A percentile compares a stretch with the other conserved stretches of the same genome.
Evolutionary conservation across 2,797 vertebrate genomes (phyloP).

Genomic region (Aselliscus stoliczkanus): DNA sequence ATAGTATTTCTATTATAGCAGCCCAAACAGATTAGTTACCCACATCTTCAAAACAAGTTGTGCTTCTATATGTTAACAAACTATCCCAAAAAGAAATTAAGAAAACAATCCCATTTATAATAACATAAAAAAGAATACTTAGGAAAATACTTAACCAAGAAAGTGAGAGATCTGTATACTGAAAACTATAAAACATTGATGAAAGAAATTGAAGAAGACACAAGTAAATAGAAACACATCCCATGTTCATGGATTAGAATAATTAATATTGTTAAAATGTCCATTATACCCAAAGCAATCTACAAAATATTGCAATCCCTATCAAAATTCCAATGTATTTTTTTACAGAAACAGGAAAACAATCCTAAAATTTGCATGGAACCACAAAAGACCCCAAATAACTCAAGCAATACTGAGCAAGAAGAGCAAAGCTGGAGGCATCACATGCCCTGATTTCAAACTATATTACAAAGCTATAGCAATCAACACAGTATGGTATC

Average conservation of each 20-base stretch:
- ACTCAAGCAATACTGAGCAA: neutral
- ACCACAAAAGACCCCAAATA: neutral
- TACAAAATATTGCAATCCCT: neutral
- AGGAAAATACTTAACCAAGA: neutral
- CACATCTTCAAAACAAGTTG: neutral
- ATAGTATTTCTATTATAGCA: neutral
- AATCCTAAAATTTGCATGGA: neutral
- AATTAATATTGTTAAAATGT: neutral
- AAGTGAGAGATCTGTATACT: neutral
- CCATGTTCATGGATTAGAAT: neutral
- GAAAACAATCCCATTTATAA: neutral
- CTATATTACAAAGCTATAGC: neutral
- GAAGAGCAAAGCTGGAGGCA: neutral
- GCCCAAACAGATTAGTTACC: neutral
- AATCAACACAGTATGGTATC: neutral
- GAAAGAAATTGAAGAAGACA: neutral
- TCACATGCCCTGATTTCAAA: neutral
- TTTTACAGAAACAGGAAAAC: neutral
- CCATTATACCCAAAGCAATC: neutral
- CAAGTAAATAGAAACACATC: neutral
- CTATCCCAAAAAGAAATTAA: neutral
- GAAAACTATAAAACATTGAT: neutral
- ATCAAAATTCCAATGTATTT: neutral
- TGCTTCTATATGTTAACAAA: neutral
- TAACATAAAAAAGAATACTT: neutral